Evolutionary conservation across 2,888 invertebrate species (phyloP), one percentile per base, ranked within the genome.

Genomic region (Tiphia femorata): DNA sequence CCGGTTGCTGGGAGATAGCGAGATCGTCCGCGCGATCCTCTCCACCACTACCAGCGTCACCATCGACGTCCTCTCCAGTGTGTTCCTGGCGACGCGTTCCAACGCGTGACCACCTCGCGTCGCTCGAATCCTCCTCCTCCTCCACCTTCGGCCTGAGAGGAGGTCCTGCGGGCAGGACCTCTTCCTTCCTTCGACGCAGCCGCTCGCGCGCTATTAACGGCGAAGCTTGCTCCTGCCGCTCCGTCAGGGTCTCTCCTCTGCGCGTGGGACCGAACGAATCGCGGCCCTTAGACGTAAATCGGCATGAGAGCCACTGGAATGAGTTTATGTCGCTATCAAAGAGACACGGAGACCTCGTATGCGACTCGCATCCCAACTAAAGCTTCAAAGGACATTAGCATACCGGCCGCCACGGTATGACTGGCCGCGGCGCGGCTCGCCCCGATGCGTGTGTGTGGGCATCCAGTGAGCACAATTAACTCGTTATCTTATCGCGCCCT

Each of bases 401-500:
- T 82, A 83, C 82, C 76, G 79, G 76, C 76, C 76, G 75, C 66
- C 40, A 57, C 70, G 71, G 72, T 80, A 78, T 77, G 79, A 80
- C 78, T 77, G 77, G 76, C 64, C n/a, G 33, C n/a, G 46, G 8
- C 33, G 19, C 2, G 48, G 16, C 25, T 42, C 25, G 16, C 58
- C 53, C 49, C 55, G 67, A 74, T 74, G 80, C 77, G 79, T 79
- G 80, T 80, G 81, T 80, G 81, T 80, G 80, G 80, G 80, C 81
- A 80, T 72, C 72, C 77, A 78, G 79, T 77, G 79, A 78, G 81
- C 82, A 82, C 83, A 83, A 83, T 83, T 83, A 83, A 83, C 83
- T 82, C 81, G 82, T 82, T 82, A 83, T 82, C 83, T 82, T 82
- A 83, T 83, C 83, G 80, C 72, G 72, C 58, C 58, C 69, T 67